A percentile compares a stretch with the other conserved stretches of the same genome.
phyloP scores from a whole-genome alignment of 2,113 vertebrate genomes.

The Pluvialis apricaria region DNA sequence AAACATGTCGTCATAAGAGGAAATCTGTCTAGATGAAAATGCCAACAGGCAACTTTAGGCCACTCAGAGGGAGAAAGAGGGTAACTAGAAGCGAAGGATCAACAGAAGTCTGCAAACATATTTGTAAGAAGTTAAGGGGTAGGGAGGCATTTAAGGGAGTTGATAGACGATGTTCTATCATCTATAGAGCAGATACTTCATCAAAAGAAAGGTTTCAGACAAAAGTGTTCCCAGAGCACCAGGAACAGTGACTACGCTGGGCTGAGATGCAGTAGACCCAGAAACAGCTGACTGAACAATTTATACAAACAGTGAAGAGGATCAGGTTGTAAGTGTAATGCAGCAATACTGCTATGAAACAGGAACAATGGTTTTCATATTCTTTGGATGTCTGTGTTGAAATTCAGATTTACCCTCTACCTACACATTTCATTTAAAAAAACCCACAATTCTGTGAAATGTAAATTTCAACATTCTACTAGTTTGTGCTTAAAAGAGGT shows the following conservation, averaged over 20 bases:
- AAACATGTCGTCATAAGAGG: background rate
- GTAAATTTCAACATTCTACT: background rate
- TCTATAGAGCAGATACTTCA: background rate
- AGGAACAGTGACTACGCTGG: background rate
- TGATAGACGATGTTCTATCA: background rate
- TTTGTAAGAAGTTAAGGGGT: background rate
- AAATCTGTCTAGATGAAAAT: background rate
- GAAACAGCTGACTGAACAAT: background rate
- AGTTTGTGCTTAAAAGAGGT: background rate
- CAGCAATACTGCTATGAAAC: background rate
- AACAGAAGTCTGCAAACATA: background rate
- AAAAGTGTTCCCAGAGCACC: background rate
- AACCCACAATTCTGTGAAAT: background rate
- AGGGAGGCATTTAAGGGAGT: background rate
- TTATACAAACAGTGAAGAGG: background rate
- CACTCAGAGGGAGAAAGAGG: background rate
- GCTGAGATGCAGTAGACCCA: background rate
- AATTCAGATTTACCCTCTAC: background rate
- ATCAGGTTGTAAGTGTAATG: background rate
- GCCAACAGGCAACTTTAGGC: background rate
- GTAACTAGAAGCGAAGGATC: background rate
- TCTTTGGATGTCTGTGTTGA: background rate
- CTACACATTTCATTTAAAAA: fast-evolving
- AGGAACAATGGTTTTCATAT: background rate
- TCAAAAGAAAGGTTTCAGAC: background rate